These are phyloP conservation scores for Ornithoptera alexandrae DNA, from an alignment of 2,888 invertebrate species.

Conservation along the genomic window DNA sequence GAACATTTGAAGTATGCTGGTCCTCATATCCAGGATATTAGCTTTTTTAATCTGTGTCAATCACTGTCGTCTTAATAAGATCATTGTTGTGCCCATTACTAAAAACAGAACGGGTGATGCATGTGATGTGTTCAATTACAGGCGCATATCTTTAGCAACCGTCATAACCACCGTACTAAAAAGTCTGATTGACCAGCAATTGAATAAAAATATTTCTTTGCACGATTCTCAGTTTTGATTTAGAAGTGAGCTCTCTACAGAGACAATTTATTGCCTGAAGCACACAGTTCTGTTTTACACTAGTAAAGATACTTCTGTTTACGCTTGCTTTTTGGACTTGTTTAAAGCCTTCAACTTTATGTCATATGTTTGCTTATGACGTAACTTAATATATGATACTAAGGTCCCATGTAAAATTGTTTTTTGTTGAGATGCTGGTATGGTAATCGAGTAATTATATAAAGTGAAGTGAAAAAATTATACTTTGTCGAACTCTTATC, in stretches of 20 bases:
- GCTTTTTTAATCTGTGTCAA: conserved; percentile 28
- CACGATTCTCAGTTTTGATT: conserved; percentile 32
- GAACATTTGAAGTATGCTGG: conserved; percentile 31
- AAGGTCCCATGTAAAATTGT: not conserved
- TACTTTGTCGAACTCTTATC: not conserved
- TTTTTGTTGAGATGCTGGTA: not conserved
- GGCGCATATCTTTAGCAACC: conserved; percentile 35
- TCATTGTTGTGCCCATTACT: conserved; percentile 32
- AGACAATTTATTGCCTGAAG: conserved; percentile 22
- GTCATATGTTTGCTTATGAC: too few species aligned
- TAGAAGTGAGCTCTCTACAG: conserved; percentile 9
- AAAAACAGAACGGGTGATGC: conserved; percentile 35
- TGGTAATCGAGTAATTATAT: not conserved
- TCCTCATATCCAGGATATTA: conserved; percentile 30
- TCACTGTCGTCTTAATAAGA: conserved; percentile 29
- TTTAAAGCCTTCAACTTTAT: not conserved
- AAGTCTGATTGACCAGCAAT: conserved; percentile 24
- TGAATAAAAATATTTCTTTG: conserved; percentile 10
- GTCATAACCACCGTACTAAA: conserved; percentile 34
- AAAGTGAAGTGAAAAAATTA: not conserved
- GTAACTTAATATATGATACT: not conserved
- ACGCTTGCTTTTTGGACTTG: not conserved
- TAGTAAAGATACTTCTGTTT: not conserved
- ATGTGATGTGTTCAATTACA: conserved; percentile 31
- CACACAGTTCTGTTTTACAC: conserved; percentile 27